Conservation (phyloP, 2,797 vertebrate genomes). For the Platyrinchus mystaceus region DNA sequence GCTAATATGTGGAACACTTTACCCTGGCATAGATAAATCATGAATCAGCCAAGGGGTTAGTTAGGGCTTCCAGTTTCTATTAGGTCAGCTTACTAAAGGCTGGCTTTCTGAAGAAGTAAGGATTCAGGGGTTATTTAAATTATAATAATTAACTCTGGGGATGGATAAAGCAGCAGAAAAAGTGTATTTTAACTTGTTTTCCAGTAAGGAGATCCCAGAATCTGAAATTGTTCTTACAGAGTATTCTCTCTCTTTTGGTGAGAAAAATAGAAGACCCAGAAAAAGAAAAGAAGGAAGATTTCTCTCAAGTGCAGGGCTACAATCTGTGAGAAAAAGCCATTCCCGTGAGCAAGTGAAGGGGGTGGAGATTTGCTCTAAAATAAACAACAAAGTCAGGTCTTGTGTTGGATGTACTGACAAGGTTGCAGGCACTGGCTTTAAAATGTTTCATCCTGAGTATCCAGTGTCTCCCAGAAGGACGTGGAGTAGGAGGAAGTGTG, state of each 20-base stretch:
- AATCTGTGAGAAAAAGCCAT: conserved; percentile 41
- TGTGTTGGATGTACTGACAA: conserved; percentile 65
- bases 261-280: not conserved
- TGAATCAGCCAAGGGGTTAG: not conserved
- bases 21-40: conserved; percentile 57
- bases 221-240: not conserved
- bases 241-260: not conserved
- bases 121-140: not conserved
- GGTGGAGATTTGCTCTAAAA: conserved; percentile 43
- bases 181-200: not conserved
- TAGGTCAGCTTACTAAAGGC: not conserved
- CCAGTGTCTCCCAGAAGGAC: conserved; percentile 79
- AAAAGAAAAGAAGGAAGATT: not conserved
- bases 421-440: conserved; percentile 58
- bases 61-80: conserved; percentile 14
- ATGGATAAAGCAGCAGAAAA: not conserved
- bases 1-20: conserved; percentile 36
- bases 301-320: not conserved
- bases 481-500: conserved; percentile 72
- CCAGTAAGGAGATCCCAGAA: not conserved
- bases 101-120: not conserved
- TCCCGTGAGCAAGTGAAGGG: conserved; percentile 72
- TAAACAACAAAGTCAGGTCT: conserved; percentile 70
- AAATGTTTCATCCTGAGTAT: conserved; percentile 73
- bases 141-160: not conserved